Evolutionary conservation across 2,888 invertebrate species (phyloP).

Genomic region (Pristionchus mayeri): DNA sequence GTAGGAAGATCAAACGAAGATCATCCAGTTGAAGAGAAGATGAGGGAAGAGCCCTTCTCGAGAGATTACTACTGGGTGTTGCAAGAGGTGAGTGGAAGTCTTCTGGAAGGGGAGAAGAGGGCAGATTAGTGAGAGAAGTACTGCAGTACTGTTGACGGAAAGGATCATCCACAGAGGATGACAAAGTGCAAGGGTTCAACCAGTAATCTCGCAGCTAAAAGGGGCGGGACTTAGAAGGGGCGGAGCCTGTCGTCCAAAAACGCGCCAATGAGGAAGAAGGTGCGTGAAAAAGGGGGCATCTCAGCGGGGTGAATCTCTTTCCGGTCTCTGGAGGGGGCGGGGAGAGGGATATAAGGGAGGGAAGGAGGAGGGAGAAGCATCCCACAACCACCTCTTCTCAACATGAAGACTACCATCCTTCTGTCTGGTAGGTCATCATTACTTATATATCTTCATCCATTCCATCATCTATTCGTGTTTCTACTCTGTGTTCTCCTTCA

Average conservation of each 20-base stretch:
- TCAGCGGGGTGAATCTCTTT: conserved; percentile 19
- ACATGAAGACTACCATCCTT: conserved; percentile 24
- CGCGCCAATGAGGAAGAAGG: conserved; percentile 36
- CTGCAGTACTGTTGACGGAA: not conserved
- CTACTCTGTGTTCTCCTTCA: not conserved
- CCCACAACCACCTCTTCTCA: not conserved
- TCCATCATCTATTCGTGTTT: not conserved
- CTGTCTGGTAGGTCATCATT: not conserved
- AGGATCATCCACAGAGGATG: not conserved
- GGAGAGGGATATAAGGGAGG: conserved; percentile 45
- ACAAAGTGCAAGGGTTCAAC: conserved; percentile 18
- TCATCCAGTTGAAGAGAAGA: not conserved
- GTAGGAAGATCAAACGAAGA: not conserved
- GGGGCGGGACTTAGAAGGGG: conserved; percentile 17
- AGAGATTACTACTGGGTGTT: conserved; percentile 5
- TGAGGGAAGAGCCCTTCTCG: not conserved
- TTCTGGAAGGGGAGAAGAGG: not conserved
- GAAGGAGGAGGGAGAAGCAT: conserved; percentile 25
- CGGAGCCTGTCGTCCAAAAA: not conserved
- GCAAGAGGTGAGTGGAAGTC: not conserved
- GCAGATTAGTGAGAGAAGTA: not conserved
- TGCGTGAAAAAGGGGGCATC: conserved; percentile 37
- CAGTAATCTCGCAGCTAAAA: conserved; percentile 22
- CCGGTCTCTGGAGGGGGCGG: conserved; percentile 44
- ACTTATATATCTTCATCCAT: not conserved